Evolutionary conservation across 2,888 invertebrate species (phyloP).

Genomic region (Yponomeuta sedellus): DNA sequence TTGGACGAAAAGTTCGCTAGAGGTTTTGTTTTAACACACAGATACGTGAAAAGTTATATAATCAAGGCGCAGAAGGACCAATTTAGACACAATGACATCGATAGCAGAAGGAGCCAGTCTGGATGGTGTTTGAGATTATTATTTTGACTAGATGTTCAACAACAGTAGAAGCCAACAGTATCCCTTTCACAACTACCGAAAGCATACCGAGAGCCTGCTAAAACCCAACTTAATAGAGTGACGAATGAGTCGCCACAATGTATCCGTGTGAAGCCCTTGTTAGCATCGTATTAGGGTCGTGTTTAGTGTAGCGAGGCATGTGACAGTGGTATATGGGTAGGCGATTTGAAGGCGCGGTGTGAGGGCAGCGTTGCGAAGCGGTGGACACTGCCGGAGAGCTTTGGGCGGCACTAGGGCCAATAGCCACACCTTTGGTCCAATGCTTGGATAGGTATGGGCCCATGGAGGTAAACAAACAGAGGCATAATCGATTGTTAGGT

Average conservation of each 20-base stretch:
- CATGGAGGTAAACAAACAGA: background rate
- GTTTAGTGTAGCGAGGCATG: constrained; percentile 58
- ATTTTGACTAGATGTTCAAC: no score
- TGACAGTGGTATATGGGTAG: constrained; percentile 64
- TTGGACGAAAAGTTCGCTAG: no score
- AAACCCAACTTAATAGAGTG: background rate
- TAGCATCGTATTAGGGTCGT: constrained; percentile 57
- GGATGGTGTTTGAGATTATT: no score
- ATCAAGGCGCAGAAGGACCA: no score
- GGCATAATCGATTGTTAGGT: no score
- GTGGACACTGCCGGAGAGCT: background rate
- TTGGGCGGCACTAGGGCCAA: background rate
- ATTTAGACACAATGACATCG: no score
- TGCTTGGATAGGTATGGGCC: background rate
- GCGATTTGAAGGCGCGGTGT: constrained; percentile 57
- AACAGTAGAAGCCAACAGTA: background rate
- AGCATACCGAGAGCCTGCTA: background rate
- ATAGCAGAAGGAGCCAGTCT: no score
- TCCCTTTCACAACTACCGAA: background rate
- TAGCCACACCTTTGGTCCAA: background rate
- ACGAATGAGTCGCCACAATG: background rate
- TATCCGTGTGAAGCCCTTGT: constrained; percentile 36
- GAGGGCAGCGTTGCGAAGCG: constrained; percentile 55
- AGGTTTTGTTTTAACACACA: no score
- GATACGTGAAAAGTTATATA: no score